A percentile compares a stretch with the other conserved stretches of the same genome.
Conservation (phyloP, 2,888 invertebrate species). For the Agapetus fuscipes region DNA sequence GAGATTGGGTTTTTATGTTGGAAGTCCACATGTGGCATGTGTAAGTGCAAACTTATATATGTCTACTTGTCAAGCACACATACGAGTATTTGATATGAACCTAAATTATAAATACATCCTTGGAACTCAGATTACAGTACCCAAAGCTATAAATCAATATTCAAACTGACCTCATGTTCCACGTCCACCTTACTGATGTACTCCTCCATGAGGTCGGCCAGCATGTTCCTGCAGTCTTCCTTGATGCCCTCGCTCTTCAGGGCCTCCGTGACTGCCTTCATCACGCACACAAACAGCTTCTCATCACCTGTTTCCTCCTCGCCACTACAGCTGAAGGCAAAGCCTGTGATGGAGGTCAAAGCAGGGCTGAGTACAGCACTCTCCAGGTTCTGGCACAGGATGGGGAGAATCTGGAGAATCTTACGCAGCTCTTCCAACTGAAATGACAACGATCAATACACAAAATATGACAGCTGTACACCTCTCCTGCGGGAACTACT, state of each 20-base stretch:
- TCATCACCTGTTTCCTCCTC: background rate
- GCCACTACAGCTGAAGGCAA: conserved; percentile 25
- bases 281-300: conserved; percentile 6
- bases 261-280: conserved; percentile 31
- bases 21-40: too few relatives aligned
- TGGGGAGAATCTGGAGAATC: conserved; percentile 42
- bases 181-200: conserved; percentile 36
- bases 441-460: conserved; percentile 26
- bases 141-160: too few relatives aligned
- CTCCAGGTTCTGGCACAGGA: conserved; percentile 47
- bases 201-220: conserved; percentile 41
- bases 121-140: too few relatives aligned
- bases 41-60: too few relatives aligned
- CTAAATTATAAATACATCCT: too few relatives aligned
- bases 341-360: conserved; percentile 39
- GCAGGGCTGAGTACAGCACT: conserved; percentile 47
- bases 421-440: conserved; percentile 40
- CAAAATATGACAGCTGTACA: too few relatives aligned
- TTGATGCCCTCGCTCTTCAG: conserved; percentile 45
- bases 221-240: conserved; percentile 47
- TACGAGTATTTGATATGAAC: too few relatives aligned
- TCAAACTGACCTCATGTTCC: conserved; percentile 38
- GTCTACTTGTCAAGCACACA: too few relatives aligned
- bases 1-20: too few relatives aligned
- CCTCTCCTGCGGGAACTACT: too few relatives aligned